phyloP scores from a whole-genome alignment of 2,888 invertebrate species.

The Helleia helle region DNA sequence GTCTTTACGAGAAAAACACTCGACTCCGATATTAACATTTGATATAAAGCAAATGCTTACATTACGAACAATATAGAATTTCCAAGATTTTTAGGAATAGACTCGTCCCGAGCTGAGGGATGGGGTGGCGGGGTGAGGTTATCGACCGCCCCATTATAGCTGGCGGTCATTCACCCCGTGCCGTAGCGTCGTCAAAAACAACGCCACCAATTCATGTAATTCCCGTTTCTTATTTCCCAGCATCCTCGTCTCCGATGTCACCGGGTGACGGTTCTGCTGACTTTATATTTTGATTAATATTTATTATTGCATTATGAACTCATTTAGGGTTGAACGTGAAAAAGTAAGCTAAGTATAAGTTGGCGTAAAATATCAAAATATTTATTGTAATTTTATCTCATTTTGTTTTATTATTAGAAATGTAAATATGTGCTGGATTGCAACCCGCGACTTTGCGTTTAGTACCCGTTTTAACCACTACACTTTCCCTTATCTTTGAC shows the following conservation, averaged over 20 bases:
- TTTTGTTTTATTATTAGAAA: too few species aligned
- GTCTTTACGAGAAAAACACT: too few species aligned
- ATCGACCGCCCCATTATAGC: conserved; percentile 57
- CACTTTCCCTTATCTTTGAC: too few species aligned
- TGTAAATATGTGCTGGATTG: too few species aligned
- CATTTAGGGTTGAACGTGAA: too few species aligned
- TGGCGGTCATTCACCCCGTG: conserved; percentile 60
- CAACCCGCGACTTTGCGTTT: too few species aligned
- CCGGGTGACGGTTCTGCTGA: not conserved
- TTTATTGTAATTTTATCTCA: too few species aligned
- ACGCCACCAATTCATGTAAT: conserved; percentile 3
- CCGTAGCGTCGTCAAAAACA: conserved; percentile 33
- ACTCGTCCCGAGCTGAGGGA: conserved; percentile 30
- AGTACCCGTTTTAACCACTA: too few species aligned
- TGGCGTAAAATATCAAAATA: too few species aligned
- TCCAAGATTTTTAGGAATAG: conserved; percentile 19
- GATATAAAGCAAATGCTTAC: conserved; percentile 2
- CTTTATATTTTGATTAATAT: not conserved
- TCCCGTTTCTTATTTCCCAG: not conserved
- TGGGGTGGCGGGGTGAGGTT: conserved; percentile 30
- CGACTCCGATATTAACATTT: conserved; percentile 6
- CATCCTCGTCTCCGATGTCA: not conserved
- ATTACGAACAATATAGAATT: conserved; percentile 6
- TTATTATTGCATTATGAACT: too few species aligned
- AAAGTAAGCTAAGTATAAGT: too few species aligned